Conservation (phyloP, 2,113 vertebrate species). For the Odontesthes bonariensis region DNA sequence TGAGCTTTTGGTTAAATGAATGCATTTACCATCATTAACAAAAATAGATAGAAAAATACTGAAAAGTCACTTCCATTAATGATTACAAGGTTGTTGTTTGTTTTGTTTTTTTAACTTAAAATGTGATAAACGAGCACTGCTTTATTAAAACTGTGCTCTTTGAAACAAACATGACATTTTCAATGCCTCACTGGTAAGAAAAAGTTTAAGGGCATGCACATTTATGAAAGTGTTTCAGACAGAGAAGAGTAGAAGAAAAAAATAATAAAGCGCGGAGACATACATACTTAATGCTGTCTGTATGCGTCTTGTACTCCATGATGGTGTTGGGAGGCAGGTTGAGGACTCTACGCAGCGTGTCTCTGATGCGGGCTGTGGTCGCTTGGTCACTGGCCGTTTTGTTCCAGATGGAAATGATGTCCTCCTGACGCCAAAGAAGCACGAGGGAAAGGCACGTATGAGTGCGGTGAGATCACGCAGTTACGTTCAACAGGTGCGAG, state of each 20-base stretch:
- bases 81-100: too few species aligned
- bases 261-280: constrained; percentile 65
- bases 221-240: neutral
- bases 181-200: neutral
- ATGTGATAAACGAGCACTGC: neutral
- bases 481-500: neutral
- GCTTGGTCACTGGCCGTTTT: constrained; percentile 87
- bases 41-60: too few species aligned
- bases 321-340: constrained; percentile 88
- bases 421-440: constrained; percentile 77
- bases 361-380: constrained; percentile 86
- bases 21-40: too few species aligned
- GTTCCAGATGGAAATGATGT: constrained; percentile 90
- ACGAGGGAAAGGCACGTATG: constrained; percentile 28
- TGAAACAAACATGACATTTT: neutral
- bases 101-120: too few species aligned
- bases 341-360: constrained; percentile 86
- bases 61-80: too few species aligned
- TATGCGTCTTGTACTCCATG: constrained; percentile 89
- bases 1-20: neutral
- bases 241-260: constrained; percentile 28
- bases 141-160: neutral
- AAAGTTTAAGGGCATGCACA: constrained; percentile 30
- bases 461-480: constrained; percentile 19
- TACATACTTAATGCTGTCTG: constrained; percentile 88